Conservation (phyloP, 1,140 invertebrate genomes). For the Papilio machaon region DNA sequence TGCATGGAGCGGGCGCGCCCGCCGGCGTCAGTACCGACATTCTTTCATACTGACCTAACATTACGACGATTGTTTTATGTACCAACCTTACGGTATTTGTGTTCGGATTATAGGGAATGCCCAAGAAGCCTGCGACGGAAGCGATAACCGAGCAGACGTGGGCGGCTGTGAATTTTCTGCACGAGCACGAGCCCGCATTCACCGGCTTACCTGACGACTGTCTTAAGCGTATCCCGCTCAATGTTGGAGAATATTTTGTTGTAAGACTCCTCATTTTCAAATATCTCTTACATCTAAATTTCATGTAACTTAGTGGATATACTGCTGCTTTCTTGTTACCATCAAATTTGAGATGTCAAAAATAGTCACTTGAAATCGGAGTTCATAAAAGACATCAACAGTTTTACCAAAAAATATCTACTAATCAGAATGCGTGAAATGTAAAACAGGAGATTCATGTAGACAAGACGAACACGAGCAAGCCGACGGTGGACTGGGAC, state of each 20-base stretch:
- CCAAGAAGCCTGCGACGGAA: constrained; percentile 82
- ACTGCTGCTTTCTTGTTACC: too few relatives aligned
- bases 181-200: constrained; percentile 82
- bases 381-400: too few relatives aligned
- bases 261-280: constrained; percentile 64
- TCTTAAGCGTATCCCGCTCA: constrained; percentile 82
- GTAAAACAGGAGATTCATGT: constrained; percentile 81
- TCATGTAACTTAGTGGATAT: background rate
- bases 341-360: too few relatives aligned
- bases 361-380: too few relatives aligned
- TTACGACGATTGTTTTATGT: background rate
- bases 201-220: constrained; percentile 80
- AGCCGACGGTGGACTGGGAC: constrained; percentile 83
- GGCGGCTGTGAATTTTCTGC: constrained; percentile 83
- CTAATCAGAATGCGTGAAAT: constrained; percentile 12
- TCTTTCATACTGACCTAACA: background rate
- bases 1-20: constrained; percentile 85
- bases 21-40: constrained; percentile 61
- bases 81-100: background rate
- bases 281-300: background rate
- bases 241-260: constrained; percentile 83
- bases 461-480: constrained; percentile 68
- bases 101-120: constrained; percentile 56
- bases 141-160: constrained; percentile 84
- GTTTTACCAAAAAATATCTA: background rate